Evolutionary conservation across 2,797 vertebrate genomes (phyloP).

Genomic region (Rhabdophis nuchalis): DNA sequence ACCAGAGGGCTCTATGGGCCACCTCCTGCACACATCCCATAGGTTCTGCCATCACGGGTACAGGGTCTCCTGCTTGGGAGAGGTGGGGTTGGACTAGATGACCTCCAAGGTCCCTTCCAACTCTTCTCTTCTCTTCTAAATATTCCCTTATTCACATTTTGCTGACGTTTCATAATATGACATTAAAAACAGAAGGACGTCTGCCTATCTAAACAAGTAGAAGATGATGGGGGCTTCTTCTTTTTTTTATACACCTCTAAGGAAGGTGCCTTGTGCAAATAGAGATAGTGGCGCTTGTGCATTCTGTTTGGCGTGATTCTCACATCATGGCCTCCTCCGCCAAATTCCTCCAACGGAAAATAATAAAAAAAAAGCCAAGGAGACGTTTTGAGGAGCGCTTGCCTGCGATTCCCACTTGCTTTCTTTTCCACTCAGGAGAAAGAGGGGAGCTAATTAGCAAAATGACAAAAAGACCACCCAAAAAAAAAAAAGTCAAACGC

Average conservation of each 20-base stretch:
- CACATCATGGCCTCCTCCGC: rapidly evolving
- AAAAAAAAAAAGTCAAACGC: not conserved
- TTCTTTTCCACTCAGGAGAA: slow-evolving; percentile 14
- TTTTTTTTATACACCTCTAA: too few species aligned
- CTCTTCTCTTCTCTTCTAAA: too few species aligned
- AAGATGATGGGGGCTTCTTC: not conserved
- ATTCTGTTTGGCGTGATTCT: not conserved
- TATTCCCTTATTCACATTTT: not conserved
- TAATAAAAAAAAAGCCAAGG: too few species aligned
- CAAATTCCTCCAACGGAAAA: not conserved
- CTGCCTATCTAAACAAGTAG: not conserved
- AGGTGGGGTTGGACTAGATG: too few species aligned
- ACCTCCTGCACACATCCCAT: too few species aligned
- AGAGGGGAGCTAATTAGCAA: slow-evolving; percentile 55
- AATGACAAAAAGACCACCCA: slow-evolving; percentile 26
- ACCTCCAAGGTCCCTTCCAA: too few species aligned
- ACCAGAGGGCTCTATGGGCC: too few species aligned
- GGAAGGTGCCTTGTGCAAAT: not conserved
- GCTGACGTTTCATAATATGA: not conserved
- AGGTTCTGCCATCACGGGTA: too few species aligned
- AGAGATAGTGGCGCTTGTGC: not conserved
- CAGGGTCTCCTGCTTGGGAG: too few species aligned
- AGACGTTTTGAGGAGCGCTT: not conserved
- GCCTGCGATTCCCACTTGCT: slow-evolving; percentile 9
- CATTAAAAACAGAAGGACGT: not conserved